Evolutionary conservation across 1,140 invertebrate genomes (phyloP), one percentile per base, ranked within the genome.

Genomic region (Drosophila hydei): DNA sequence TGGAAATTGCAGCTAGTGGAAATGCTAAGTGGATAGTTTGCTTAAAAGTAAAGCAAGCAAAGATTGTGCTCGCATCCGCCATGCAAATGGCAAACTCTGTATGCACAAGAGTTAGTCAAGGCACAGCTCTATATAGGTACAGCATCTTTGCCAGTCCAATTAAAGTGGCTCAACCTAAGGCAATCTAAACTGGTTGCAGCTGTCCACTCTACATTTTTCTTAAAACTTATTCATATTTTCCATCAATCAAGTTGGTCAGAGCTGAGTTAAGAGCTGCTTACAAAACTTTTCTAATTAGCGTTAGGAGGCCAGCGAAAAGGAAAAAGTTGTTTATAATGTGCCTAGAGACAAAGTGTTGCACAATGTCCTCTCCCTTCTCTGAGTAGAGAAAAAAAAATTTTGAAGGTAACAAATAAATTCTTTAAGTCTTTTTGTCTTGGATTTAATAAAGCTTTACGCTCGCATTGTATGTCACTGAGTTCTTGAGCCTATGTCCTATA

Each of bases 211-310:
- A 14, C 27, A 47, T 47, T 56, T n/a, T 21, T 5, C 30, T 19
- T 21, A 25, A 16, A 55, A 50, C 19, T 55, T 54, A 3, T 25
- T 23, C 18, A 43, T 54, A 63, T 51, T 71, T 43, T 9, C 27
- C 68, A 71, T 71, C 61, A 71, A 71, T 71, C 68, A 71, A 58
- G 14, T 38, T 30, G 25, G 9, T n/a, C 25, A 2, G 19, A 19
- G 61, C 8, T 16, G 36, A 12, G 16, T 14, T 7, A 9, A 19
- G 38, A 51, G 36, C 30, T 65, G 36, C 68, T 65, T 65, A 19
- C 11, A 16, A 58, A 71, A 71, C 52, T 71, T 71, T 65, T 65
- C 52, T 58, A 71, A 71, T 71, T 71, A 71, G 68, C 36, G 18
- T 65, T 51, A 36, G 38, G 50, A 23, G 50, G 16, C 7, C 9